Conservation (phyloP, 1,140 invertebrate genomes). For the Brachionus manjavacas region DNA sequence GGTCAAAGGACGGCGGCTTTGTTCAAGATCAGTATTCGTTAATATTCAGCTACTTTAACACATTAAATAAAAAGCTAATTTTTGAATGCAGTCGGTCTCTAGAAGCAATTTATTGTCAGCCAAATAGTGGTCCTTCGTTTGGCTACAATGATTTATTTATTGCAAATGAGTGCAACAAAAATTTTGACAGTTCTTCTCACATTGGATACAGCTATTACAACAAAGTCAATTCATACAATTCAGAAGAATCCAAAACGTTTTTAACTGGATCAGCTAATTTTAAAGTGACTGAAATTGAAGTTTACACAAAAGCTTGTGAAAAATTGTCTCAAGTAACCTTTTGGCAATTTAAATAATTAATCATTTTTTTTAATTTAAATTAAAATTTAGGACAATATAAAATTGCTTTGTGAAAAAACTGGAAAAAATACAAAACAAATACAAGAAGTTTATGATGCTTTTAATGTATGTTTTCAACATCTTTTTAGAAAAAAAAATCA, state of each 20-base stretch:
- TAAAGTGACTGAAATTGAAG: neutral
- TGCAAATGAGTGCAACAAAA: neutral
- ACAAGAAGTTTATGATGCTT: neutral
- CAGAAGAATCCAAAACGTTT: neutral
- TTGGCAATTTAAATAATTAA: too few species aligned
- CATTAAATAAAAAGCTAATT: neutral
- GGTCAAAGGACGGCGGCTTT: conserved; percentile 35
- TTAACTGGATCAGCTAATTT: neutral
- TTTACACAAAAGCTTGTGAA: neutral
- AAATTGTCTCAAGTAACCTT: neutral
- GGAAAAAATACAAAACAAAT: neutral
- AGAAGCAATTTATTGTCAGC: neutral
- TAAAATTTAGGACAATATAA: neutral
- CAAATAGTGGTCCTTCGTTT: neutral
- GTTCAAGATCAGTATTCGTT: conserved; percentile 42
- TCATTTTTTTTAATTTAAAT: too few species aligned
- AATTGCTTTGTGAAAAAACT: neutral
- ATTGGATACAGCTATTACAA: neutral
- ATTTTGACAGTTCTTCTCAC: neutral
- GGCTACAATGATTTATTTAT: neutral
- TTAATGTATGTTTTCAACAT: neutral
- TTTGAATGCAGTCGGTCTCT: neutral
- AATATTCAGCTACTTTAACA: conserved; percentile 40
- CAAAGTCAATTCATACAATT: neutral
- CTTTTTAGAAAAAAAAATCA: neutral